phyloP scores from a whole-genome alignment of 2,888 invertebrate genomes.

The Dryomyza anilis region DNA sequence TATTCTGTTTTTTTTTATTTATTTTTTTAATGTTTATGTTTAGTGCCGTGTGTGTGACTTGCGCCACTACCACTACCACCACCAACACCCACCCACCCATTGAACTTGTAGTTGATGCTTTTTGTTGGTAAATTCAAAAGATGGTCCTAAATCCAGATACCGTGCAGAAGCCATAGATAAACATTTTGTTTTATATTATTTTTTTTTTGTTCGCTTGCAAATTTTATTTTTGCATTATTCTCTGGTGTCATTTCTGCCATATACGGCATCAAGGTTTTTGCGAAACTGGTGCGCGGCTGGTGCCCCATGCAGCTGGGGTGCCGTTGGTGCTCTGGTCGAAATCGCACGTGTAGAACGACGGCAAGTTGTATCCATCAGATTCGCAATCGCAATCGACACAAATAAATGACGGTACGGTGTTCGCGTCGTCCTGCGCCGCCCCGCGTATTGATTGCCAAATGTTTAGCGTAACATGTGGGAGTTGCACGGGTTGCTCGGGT shows the following conservation, averaged over 20 bases:
- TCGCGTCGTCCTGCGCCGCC: too few species aligned
- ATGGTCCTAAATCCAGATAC: slow-evolving; percentile 49
- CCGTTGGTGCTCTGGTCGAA: background rate
- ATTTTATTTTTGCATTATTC: slow-evolving; percentile 52
- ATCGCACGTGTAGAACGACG: slow-evolving; percentile 8
- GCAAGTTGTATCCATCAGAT: background rate
- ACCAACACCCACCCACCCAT: slow-evolving; percentile 36
- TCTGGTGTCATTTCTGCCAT: slow-evolving; percentile 56
- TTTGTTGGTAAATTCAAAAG: slow-evolving; percentile 43
- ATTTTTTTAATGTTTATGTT: slow-evolving; percentile 29
- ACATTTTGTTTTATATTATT: slow-evolving; percentile 32
- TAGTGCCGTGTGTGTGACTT: slow-evolving; percentile 39
- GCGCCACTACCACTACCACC: slow-evolving; percentile 31
- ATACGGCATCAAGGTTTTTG: slow-evolving; percentile 49
- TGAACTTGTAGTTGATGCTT: slow-evolving; percentile 49
- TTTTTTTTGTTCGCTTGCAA: slow-evolving; percentile 13
- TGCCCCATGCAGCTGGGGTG: background rate
- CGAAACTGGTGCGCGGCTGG: slow-evolving; percentile 28
- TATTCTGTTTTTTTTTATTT: too few species aligned
- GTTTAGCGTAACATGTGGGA: background rate
- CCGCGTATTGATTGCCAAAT: slow-evolving; percentile 6
- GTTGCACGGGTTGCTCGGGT: too few species aligned
- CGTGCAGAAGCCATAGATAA: slow-evolving; percentile 59
- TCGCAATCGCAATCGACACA: slow-evolving; percentile 2
- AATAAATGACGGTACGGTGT: background rate